Evolutionary conservation across 2,797 vertebrate genomes (phyloP), one percentile per base, ranked within the genome.

Genomic region (Eurystomus glaucurus): DNA sequence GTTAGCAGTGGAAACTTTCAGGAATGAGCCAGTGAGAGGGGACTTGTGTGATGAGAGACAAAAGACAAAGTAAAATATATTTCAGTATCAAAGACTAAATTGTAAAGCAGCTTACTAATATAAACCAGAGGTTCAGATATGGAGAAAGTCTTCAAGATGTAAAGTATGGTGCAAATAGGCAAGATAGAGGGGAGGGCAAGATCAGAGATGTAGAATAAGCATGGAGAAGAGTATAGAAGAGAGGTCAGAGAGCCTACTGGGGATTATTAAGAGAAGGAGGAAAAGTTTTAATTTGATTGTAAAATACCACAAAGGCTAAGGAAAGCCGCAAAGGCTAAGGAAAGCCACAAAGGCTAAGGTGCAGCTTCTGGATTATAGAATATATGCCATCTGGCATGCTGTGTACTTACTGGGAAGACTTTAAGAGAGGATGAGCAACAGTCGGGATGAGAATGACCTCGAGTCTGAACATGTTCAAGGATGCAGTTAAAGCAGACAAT

Each of bases 341-440:
- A 84, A 90, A 88, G 4, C 0, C 0, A 33, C 5, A 57, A 33
- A 57, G 69, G 89, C 46, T 64, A 46, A 62, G 19, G 35, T 89
- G 19, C 57, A 61, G 58, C 26, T 95, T 72, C 77, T 76, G 10
- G 13, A 66, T 72, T 87, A 54, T 11, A 65, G 68, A 85, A 76
- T 66, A 16, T 10, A 35, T 0, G 0, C 6, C 26, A 54, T 23
- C 29, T 72, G 70, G 92, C 28, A 50, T 13, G 41, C 0, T 0
- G 2, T 35, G 46, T 85, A 43, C 33, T 78, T 54, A 61, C 48
- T 45, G 26, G 22, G 48, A 61, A 88, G 26, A 28, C 78, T 78
- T 81, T 60, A 79, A 68, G 45, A 77, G 22, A 79, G 33, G 22
- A 65, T 72, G 57, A 64, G 16, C 45, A 84, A 23, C n/a, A 69